Conservation (phyloP, 2,113 vertebrate species). For the Rhea americana region DNA sequence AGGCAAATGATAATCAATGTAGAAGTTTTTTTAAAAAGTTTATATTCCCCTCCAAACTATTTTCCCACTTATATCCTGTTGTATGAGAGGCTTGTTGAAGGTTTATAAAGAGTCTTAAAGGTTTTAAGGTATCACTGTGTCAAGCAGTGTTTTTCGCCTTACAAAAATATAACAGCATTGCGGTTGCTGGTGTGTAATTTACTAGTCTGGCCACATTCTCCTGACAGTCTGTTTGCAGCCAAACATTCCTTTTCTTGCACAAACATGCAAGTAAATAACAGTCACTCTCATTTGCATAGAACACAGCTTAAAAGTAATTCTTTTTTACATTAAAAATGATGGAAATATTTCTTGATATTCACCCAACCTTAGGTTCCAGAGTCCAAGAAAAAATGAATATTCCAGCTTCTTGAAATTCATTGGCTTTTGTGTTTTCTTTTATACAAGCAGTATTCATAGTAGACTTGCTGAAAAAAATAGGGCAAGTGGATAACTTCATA, state of each 20-base stretch:
- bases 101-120: not conserved
- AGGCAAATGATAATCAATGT: not conserved
- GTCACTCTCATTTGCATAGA: not conserved
- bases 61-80: not conserved
- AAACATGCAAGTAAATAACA: not conserved
- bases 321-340: not conserved
- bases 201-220: not conserved
- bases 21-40: not conserved
- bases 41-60: not conserved
- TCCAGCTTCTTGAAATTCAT: rapidly evolving
- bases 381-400: not conserved
- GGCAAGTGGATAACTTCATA: not conserved
- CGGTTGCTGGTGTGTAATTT: not conserved
- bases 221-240: not conserved
- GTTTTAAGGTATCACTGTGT: not conserved
- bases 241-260: not conserved
- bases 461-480: not conserved
- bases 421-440: not conserved
- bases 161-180: not conserved
- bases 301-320: rapidly evolving
- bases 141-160: not conserved
- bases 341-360: not conserved
- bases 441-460: not conserved
- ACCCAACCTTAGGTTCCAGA: not conserved
- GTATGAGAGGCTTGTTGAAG: not conserved